A percentile compares a stretch with the other conserved stretches of the same genome.
These are phyloP conservation scores for Apodemus agrarius DNA, from an alignment of 2,797 vertebrate species.

Conservation along the genomic window DNA sequence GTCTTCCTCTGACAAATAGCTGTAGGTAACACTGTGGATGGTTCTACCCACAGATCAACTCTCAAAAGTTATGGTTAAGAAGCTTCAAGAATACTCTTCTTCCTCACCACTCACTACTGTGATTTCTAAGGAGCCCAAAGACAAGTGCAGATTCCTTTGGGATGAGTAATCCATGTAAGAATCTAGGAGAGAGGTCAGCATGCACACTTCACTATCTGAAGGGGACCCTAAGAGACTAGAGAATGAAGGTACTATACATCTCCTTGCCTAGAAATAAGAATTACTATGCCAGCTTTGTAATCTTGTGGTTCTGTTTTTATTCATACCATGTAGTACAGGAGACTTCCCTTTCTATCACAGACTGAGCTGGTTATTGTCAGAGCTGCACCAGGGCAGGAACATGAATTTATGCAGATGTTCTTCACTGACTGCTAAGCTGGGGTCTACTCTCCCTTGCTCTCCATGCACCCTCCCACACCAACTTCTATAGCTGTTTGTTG, in stretches of 20 bases:
- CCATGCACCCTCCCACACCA: neutral
- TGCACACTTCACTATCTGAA: neutral
- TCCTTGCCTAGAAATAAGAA: conserved; percentile 25
- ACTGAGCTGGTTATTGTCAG: neutral
- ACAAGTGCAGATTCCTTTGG: neutral
- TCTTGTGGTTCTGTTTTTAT: neutral
- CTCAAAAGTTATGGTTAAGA: conserved; percentile 66
- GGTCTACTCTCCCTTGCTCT: neutral
- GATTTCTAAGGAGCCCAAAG: conserved; percentile 49
- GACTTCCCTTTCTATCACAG: neutral
- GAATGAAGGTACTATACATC: neutral
- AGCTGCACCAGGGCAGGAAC: neutral
- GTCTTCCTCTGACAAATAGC: neutral
- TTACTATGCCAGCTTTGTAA: neutral
- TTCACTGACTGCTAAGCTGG: neutral
- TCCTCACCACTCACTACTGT: conserved; percentile 54
- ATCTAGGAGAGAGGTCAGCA: neutral
- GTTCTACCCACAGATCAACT: conserved; percentile 13
- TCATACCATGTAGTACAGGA: neutral
- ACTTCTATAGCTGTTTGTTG: neutral
- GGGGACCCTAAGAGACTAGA: neutral
- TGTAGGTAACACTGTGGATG: neutral
- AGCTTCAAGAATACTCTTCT: conserved; percentile 57
- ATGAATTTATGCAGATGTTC: neutral
- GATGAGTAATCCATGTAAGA: neutral